phyloP scores from a whole-genome alignment of 2,888 invertebrate genomes.

The Cremastobaeus sp. region DNA sequence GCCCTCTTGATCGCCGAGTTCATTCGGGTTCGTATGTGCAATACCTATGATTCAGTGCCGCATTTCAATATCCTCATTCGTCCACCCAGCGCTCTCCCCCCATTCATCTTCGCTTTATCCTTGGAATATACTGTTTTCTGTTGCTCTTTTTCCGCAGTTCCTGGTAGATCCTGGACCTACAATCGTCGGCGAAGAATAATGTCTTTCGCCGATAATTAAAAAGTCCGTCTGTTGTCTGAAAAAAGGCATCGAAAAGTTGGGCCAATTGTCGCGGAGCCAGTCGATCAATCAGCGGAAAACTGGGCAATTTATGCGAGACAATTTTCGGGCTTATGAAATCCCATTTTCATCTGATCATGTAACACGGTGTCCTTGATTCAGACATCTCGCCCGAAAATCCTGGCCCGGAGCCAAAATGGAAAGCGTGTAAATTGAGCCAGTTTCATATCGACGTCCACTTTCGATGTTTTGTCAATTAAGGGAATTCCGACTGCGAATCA shows the following conservation, averaged over 20 bases:
- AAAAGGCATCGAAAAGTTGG: too few species aligned
- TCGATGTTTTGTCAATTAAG: slow-evolving; percentile 32
- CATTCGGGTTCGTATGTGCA: slow-evolving; percentile 62
- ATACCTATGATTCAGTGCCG: slow-evolving; percentile 64
- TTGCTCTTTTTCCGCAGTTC: slow-evolving; percentile 1
- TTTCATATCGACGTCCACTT: slow-evolving; percentile 20
- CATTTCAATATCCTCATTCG: slow-evolving; percentile 71
- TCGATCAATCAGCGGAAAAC: too few species aligned
- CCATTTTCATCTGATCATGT: slow-evolving; percentile 22
- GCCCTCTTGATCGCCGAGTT: slow-evolving; percentile 76
- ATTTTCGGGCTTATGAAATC: neutral
- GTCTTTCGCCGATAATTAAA: slow-evolving; percentile 33
- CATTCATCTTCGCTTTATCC: slow-evolving; percentile 57
- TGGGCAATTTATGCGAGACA: too few species aligned
- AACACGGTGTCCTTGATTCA: slow-evolving; percentile 20
- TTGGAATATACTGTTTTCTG: slow-evolving; percentile 34
- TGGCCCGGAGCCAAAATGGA: slow-evolving; percentile 19
- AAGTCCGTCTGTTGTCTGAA: slow-evolving; percentile 6
- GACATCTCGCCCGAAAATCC: slow-evolving; percentile 9
- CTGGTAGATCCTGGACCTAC: slow-evolving; percentile 2
- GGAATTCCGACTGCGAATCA: slow-evolving; percentile 7
- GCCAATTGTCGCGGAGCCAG: too few species aligned
- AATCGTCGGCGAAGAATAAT: slow-evolving; percentile 25
- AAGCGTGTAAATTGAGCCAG: slow-evolving; percentile 21
- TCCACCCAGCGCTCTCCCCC: slow-evolving; percentile 47